A percentile compares a stretch with the other conserved stretches of the same genome.
Conservation (phyloP, 35 echinoderm and acorn worm genomes). For the Stichopus chloronotus region DNA sequence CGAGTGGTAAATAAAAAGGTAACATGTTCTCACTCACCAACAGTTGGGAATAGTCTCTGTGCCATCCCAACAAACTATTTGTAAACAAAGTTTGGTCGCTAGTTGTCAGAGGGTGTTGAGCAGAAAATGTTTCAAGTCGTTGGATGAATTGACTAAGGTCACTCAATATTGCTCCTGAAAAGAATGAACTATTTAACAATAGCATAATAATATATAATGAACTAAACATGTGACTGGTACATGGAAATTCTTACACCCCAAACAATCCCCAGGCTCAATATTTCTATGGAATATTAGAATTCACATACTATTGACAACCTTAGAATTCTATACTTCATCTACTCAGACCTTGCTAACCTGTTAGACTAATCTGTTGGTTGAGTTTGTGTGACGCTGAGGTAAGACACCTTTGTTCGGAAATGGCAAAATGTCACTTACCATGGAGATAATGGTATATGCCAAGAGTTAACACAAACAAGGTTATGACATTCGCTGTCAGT, state of each 20-base stretch:
- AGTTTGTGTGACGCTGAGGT: not conserved
- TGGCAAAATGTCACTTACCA: slow-evolving; percentile 46
- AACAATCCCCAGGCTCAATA: no score
- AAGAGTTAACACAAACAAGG: slow-evolving; percentile 45
- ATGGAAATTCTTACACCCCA: no score
- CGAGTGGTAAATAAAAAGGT: not conserved
- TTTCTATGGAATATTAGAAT: no score
- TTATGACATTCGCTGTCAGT: slow-evolving; percentile 29
- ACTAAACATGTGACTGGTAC: no score
- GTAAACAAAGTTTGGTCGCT: slow-evolving; percentile 58
- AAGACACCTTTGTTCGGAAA: not conserved
- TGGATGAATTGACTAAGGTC: slow-evolving; percentile 44
- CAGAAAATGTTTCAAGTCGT: slow-evolving; percentile 48
- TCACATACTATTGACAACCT: no score
- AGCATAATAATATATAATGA: no score
- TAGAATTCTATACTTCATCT: no score
- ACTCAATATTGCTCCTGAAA: slow-evolving; percentile 52
- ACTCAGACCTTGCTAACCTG: not conserved
- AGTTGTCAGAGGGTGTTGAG: slow-evolving; percentile 37
- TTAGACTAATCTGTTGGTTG: not conserved
- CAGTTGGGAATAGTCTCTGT: slow-evolving; percentile 58
- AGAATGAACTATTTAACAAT: not conserved
- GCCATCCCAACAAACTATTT: slow-evolving; percentile 61
- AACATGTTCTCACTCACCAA: slow-evolving; percentile 55
- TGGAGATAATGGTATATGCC: slow-evolving; percentile 63